Base-by-base conservation (phyloP, 30 jellyfish, hydroid and myxozoan species). In the Morbakka virulenta region DNA sequence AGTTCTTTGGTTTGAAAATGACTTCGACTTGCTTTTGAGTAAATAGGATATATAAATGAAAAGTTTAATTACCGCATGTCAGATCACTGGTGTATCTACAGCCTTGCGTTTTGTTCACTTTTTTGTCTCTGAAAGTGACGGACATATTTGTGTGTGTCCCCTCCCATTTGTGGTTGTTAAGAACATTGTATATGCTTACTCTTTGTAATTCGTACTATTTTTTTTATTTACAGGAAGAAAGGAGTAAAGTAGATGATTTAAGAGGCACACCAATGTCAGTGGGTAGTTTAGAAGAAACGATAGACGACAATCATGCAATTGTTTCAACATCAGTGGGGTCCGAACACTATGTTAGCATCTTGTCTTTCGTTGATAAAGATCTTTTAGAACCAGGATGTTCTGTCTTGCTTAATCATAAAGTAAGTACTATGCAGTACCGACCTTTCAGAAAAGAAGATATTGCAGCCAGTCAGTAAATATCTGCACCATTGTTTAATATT, bases 241-340 rank as follows among this genome's bases (percentile, higher is more conserved):
- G 99, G 47, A 93, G 94, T 64, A 86, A 87, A 71, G 99, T 93
- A 21, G 99, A 93, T 77, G 99, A 94, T 28, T 41, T 94, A 27
- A 71, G 99, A 69, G 99, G 99, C 2, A 86, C 99, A 32, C 99
- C 99, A 23, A 87, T 94, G 97, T 83, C 97, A 0, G 96, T 94
- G 69, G 99, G 99, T 2, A 89, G 95, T 29, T 83, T 94, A 28
- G 99, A 94, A 75, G 99, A 94, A 66, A 94, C 87, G 22, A 94
- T 94, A 32, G 97, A 94, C 67, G 99, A 94, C 62, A 86, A 94
- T 35, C 99, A 94, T 77, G 99, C 99, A 4, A 94, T 94, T 50
- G 99, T 94, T 21, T 94, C 99, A 61, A 94, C 99, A 23, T 94
- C 99, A 28, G 97, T 88, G 67, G 99, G 99, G 51, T 86, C 97